Conservation (phyloP, 2,888 invertebrate species). For the Acrobeloides nanus region DNA sequence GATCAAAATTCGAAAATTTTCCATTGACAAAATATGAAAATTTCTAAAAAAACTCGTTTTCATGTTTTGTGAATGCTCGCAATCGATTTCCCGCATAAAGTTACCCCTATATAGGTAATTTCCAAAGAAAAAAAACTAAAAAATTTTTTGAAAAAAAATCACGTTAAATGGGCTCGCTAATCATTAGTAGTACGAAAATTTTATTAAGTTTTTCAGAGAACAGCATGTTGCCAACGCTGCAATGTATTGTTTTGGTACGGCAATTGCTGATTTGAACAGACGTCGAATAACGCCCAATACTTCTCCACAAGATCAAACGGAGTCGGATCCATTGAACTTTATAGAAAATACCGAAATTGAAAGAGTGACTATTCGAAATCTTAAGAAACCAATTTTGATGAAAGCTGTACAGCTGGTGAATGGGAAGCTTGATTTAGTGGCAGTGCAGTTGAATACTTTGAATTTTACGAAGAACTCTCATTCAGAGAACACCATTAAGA, state of each 20-base stretch:
- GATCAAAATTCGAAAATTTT: too few relatives aligned
- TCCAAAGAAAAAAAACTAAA: too few relatives aligned
- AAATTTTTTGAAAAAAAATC: too few relatives aligned
- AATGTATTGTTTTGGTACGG: conserved; percentile 44
- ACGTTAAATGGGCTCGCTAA: too few relatives aligned
- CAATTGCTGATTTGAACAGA: conserved; percentile 39
- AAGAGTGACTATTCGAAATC: conserved; percentile 4
- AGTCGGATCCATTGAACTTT: not conserved
- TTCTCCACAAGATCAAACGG: not conserved
- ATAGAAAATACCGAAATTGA: conserved; percentile 3
- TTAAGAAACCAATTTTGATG: conserved; percentile 32
- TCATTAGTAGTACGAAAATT: not conserved
- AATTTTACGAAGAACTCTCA: conserved; percentile 56
- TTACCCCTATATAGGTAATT: too few relatives aligned
- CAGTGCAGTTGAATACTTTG: conserved; percentile 46
- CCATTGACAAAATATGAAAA: too few relatives aligned
- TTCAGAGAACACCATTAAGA: conserved; percentile 32
- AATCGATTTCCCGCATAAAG: too few relatives aligned
- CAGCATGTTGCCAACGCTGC: conserved; percentile 50
- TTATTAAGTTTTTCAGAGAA: conserved; percentile 28
- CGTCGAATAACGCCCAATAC: too few relatives aligned
- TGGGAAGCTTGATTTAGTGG: conserved; percentile 46
- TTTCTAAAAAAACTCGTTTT: too few relatives aligned
- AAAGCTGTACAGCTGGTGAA: conserved; percentile 46
- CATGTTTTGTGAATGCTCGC: too few relatives aligned